Percentiles rank a stretch among this genome's conserved stretches.
These are phyloP conservation scores for Ariolimax columbianus DNA, from an alignment of 2,888 invertebrate genomes.

Conservation along the genomic window DNA sequence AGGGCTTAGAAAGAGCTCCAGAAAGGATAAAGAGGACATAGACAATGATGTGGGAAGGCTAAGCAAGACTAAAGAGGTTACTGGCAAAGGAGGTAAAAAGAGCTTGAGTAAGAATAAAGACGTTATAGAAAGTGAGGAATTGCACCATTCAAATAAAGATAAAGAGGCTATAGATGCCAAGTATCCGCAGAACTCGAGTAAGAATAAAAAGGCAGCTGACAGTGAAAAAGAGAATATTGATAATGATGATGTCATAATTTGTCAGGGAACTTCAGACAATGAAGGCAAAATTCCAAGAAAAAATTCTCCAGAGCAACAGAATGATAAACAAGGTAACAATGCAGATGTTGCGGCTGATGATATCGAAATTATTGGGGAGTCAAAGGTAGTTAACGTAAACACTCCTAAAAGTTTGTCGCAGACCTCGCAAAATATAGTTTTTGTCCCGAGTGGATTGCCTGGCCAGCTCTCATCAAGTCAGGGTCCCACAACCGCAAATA, in stretches of 20 bases:
- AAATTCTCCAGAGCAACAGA: neutral
- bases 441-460: constrained; percentile 25
- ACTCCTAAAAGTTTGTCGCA: neutral
- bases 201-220: neutral
- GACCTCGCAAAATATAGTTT: constrained; percentile 31
- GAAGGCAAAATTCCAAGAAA: neutral
- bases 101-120: neutral
- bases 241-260: neutral
- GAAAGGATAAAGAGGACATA: neutral
- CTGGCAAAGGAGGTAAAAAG: neutral
- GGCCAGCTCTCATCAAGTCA: neutral
- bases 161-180: neutral
- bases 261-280: neutral
- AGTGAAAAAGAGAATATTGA: constrained; percentile 37
- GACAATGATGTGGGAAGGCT: neutral
- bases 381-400: neutral
- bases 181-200: neutral
- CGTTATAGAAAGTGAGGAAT: neutral
- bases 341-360: neutral
- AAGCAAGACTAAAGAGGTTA: neutral
- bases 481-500: neutral
- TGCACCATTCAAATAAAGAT: neutral
- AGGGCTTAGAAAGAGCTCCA: neutral
- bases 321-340: neutral
- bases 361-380: constrained; percentile 39